Base-by-base conservation (phyloP, 2,888 invertebrate genomes). In the Dyspetes luteomarginatus region DNA sequence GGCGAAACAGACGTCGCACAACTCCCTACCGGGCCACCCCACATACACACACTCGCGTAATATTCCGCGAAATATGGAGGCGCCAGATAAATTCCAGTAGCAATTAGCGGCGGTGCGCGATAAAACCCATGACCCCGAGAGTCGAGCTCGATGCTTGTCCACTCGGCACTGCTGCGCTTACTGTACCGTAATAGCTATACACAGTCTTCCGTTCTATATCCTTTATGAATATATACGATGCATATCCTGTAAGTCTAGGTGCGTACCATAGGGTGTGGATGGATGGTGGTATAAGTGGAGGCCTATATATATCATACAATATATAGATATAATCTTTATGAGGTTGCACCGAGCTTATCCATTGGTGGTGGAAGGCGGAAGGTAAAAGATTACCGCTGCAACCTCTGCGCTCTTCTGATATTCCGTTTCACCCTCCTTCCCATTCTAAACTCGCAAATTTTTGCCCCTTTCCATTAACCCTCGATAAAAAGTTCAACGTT, bases 31-130 rank as follows among this genome's bases (percentile, higher is more conserved):
- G 12, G 56, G 41, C 64, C 58, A 69, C 17, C 41, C 45, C 48
- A 36, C 22, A 26, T 50, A 55, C 41, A 62, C 48, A 12, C 45
- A 72, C 43, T 26, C 56, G 58, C 52, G 84, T 82, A 85, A 84
- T 85, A 85, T 84, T 68, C 67, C 75, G 67, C 75, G 82, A 84
- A 85, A 85, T 85, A 84, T 85, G 82, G 83, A 82, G 82, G 82
- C 78, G 81, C 83, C 83, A 85, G 86, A 86, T 86, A 86, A 86
- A 86, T 86, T 86, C 78, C 68, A 83, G 82, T 77, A 77, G 86
- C 86, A 88, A 88, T 88, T 88, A 88, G 87, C 85, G 85, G 77
- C 81, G 82, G 84, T 82, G 71, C 82, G 75, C 86, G 88, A 87
- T 88, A 88, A 88, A 88, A 88, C 85, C 86, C 85, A 85, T 86